Percentiles rank a stretch among this genome's conserved stretches.
phyloP scores from a whole-genome alignment of 2,113 vertebrate species.

The Aplodontia rufa region DNA sequence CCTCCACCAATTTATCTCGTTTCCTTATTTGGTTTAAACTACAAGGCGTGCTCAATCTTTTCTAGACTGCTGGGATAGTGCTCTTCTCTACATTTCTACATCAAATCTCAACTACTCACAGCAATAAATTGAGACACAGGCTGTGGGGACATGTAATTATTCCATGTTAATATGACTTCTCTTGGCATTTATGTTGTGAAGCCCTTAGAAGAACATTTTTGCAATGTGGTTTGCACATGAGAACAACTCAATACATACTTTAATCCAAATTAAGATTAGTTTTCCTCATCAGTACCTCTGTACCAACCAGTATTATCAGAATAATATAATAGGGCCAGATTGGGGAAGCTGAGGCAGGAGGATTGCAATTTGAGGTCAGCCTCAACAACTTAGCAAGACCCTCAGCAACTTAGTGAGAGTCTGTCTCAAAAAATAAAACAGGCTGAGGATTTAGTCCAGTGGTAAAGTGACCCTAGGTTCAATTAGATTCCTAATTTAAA shows the following conservation, averaged over 20 bases:
- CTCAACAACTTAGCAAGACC: no score
- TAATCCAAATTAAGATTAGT: conserved; percentile 16
- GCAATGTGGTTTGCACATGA: neutral
- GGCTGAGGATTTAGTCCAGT: no score
- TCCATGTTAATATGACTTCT: neutral
- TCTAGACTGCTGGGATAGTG: neutral
- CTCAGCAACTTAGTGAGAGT: no score
- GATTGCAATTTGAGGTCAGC: no score
- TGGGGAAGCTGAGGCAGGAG: no score
- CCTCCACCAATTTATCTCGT: neutral
- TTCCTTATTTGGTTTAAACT: neutral
- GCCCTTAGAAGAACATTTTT: neutral
- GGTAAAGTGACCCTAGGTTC: no score
- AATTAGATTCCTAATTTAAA: no score
- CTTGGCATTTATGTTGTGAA: neutral
- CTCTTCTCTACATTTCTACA: neutral
- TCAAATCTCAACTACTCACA: neutral
- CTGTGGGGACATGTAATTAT: neutral
- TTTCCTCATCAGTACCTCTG: neutral
- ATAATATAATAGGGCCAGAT: no score
- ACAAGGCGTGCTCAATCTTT: neutral
- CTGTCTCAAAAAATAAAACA: no score
- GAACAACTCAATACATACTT: conserved; percentile 21
- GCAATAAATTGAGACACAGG: neutral
- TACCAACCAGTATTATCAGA: neutral